Evolutionary conservation across 2,113 vertebrate genomes (phyloP).

Genomic region (Corydoras maculifer): DNA sequence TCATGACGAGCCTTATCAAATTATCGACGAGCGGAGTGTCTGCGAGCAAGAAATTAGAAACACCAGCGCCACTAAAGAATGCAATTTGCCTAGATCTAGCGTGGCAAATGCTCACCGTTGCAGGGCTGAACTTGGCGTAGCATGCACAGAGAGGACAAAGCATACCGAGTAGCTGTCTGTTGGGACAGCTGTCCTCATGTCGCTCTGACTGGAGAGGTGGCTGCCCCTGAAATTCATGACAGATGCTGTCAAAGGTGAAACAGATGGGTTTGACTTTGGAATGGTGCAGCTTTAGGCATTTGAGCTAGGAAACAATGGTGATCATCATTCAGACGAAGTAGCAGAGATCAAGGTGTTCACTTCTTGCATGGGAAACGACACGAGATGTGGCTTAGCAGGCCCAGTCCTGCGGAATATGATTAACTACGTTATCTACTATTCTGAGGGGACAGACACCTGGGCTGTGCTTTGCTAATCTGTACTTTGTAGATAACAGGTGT

Average conservation of each 20-base stretch:
- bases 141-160: slow-evolving; percentile 59
- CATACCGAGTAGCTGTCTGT: slow-evolving; percentile 66
- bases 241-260: slow-evolving; percentile 71
- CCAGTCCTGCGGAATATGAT: slow-evolving; percentile 31
- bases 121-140: slow-evolving; percentile 58
- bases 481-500: slow-evolving; percentile 43
- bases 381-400: slow-evolving; percentile 15
- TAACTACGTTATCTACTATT: slow-evolving; percentile 28
- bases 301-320: slow-evolving; percentile 50
- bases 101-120: slow-evolving; percentile 64
- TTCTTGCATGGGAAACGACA: slow-evolving; percentile 9
- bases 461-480: slow-evolving; percentile 34
- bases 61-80: slow-evolving; percentile 55
- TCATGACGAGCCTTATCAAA: slow-evolving; percentile 68
- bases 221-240: slow-evolving; percentile 65
- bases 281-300: slow-evolving; percentile 52
- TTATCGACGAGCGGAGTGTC: slow-evolving; percentile 64
- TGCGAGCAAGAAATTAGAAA: slow-evolving; percentile 66
- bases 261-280: slow-evolving; percentile 64
- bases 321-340: slow-evolving; percentile 51
- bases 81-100: slow-evolving; percentile 64
- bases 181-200: slow-evolving; percentile 69
- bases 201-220: slow-evolving; percentile 62
- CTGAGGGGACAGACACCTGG: slow-evolving; percentile 4
- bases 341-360: background rate